Base-by-base conservation (phyloP, 2,888 invertebrate genomes). In the Trypoxylon attenuatum region DNA sequence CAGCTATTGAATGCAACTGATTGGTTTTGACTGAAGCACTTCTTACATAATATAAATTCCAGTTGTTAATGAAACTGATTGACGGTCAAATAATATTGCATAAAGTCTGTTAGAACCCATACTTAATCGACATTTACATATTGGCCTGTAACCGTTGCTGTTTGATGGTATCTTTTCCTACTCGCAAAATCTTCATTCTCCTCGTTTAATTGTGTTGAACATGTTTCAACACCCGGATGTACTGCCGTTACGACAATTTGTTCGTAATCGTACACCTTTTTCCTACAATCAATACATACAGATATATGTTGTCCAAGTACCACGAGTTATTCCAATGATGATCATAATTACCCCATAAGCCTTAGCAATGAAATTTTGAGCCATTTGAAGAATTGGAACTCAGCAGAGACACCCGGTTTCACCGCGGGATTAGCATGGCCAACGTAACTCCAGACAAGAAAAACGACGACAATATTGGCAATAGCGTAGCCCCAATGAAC, bases 111-210 rank as follows among this genome's bases (percentile, higher is more conserved):
- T 27, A 27, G 8, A 27, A 27, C 27, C 2, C 8, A 29, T 5
- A 6, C 29, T 46, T 51, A 84, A 56, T 84, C 83, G 23, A 80
- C 74, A 46, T 89, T 90, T 50, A 93, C 92, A 74, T 92, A 91
- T 81, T 92, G 92, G 50, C 91, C 92, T 71, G 94, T 93, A 29
- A 95, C 91, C 3, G 94, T 92, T 0, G 95, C 92, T 23, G 95
- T 94, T 86, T 97, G 97, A 88, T 98, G 98, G 88, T 97, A 98
- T 73, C 96, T 92, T 78, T 95, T 92, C 71, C 98, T 91, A 57
- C 94, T 94, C 6, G 97, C 93, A 88, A 98, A 98, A 88, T 98
- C 98, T 87, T 94, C 94, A 87, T 98, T 98, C 83, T 97, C 96
- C 83, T 98, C 97, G 74, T 97, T 98, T 52, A 98, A 88, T 83